These are phyloP conservation scores for Coboldia fuscipes DNA, from an alignment of 1,140 invertebrate species.

Conservation along the genomic window DNA sequence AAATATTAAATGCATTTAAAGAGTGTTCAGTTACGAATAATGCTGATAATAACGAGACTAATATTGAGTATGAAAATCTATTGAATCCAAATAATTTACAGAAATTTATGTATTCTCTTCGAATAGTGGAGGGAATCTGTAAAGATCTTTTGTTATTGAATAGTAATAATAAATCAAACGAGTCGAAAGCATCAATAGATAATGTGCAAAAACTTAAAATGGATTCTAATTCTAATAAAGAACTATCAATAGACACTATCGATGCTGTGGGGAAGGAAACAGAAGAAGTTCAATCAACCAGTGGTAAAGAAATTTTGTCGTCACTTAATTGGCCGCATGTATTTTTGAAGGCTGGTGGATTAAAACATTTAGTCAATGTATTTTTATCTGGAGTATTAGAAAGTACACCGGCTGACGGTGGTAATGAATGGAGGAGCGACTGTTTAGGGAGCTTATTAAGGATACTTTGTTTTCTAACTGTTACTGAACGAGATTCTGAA, in stretches of 20 bases:
- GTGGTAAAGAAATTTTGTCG: constrained; percentile 1
- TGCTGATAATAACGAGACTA: background rate
- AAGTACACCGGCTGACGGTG: constrained; percentile 31
- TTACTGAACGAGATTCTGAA: constrained; percentile 30
- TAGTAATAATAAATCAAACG: constrained; percentile 1
- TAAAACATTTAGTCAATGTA: constrained; percentile 75
- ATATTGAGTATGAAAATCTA: constrained; percentile 21
- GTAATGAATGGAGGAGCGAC: constrained; percentile 85
- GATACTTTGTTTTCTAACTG: constrained; percentile 59
- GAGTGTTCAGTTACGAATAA: constrained; percentile 12
- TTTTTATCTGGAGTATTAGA: constrained; percentile 65
- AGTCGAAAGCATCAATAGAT: background rate
- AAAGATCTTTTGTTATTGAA: constrained; percentile 5
- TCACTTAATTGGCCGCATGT: constrained; percentile 39
- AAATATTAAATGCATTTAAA: constrained; percentile 62
- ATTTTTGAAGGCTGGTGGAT: constrained; percentile 69
- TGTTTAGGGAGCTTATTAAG: constrained; percentile 67
- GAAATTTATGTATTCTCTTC: constrained; percentile 85
- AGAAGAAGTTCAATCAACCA: constrained; percentile 3
- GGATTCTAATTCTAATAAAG: constrained; percentile 4
- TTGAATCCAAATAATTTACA: constrained; percentile 74
- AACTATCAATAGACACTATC: background rate
- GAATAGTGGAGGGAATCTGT: constrained; percentile 76
- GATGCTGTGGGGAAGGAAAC: background rate
- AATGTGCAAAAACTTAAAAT: constrained; percentile 2